Conservation (phyloP, 2,888 invertebrate genomes). For the Mimumesa dahlbomi region DNA sequence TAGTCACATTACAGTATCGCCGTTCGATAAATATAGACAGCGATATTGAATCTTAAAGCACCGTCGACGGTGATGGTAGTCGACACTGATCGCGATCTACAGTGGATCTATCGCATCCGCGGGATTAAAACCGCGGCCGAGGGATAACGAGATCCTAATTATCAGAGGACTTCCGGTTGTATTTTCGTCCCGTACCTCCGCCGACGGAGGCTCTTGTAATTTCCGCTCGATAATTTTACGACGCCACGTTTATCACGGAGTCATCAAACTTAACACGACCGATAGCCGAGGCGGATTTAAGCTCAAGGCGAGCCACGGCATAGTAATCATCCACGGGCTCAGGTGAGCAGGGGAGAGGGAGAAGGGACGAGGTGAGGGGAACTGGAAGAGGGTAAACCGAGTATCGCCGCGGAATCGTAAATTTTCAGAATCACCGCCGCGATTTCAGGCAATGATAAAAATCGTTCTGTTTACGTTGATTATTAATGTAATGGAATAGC, state of each 20-base stretch:
- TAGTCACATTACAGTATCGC: no score
- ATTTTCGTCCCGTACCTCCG: slow-evolving; percentile 28
- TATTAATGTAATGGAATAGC: no score
- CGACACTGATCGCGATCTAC: slow-evolving; percentile 36
- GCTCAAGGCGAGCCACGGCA: slow-evolving; percentile 25
- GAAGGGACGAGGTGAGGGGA: no score
- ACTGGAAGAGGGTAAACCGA: not conserved
- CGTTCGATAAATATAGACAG: not conserved
- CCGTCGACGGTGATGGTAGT: slow-evolving; percentile 25
- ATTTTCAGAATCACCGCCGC: not conserved
- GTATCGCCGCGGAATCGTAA: not conserved
- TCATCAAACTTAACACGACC: slow-evolving; percentile 52
- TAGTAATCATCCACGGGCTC: slow-evolving; percentile 38
- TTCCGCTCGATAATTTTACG: slow-evolving; percentile 59
- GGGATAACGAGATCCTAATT: slow-evolving; percentile 59
- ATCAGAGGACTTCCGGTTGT: slow-evolving; percentile 50
- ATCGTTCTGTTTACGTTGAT: not conserved
- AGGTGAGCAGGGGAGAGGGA: no score
- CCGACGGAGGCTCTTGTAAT: slow-evolving; percentile 49
- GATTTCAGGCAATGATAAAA: not conserved
- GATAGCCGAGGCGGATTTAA: slow-evolving; percentile 38
- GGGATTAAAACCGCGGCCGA: slow-evolving; percentile 42
- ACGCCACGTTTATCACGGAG: slow-evolving; percentile 48
- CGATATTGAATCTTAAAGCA: slow-evolving; percentile 55
- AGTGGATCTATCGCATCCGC: slow-evolving; percentile 10